Base-by-base conservation (phyloP, 1,140 invertebrate species). In the Lasioglossum baleicum region DNA sequence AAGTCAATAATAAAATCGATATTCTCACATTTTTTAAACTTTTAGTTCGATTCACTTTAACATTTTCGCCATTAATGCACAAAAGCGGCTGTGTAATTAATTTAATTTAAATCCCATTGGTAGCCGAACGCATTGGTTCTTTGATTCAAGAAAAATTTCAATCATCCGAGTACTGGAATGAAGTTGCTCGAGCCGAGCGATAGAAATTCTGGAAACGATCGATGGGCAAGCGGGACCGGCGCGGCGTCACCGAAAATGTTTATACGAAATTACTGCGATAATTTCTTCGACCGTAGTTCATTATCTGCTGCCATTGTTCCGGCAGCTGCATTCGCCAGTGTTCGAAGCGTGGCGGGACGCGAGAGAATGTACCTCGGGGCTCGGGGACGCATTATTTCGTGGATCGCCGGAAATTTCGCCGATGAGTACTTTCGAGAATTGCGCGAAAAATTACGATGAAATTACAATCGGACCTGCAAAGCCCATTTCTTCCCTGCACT, bases 361-460 rank as follows among this genome's bases (percentile, higher is more conserved):
- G 35, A n/a, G 26, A 20, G 56, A 72, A 44, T 60, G 70, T 15
- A 42, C 20, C 22, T 42, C 31, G 69, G 7, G 8, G 17, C 22
- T 42, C 31, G 69, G 7, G 8, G 17, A 40, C 2, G n/a, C 15
- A 60, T 72, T 72, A 72, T 60, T 44, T 31, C 42, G 60, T 3
- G 71, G 35, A 11, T 74, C 26, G 70, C 5, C 6, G 40, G 10
- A 72, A 72, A 72, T 72, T 72, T 31, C 17, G 22, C 7, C 10
- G 40, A 44, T 40, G 31, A 40, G 13, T 60, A 60, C 35, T 42
- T 42, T 60, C 53, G 15, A 48, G 15, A 60, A 48, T 1, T 26
- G 42, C 31, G 26, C 22, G n/a, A 17, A 35, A 31, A 63, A 74
- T 6, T 20, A 0, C 15, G 44, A 74, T 7, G 42, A 35, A 48